Evolutionary conservation across 2,113 vertebrate species (phyloP).

Genomic region (Dissostichus mawsoni): DNA sequence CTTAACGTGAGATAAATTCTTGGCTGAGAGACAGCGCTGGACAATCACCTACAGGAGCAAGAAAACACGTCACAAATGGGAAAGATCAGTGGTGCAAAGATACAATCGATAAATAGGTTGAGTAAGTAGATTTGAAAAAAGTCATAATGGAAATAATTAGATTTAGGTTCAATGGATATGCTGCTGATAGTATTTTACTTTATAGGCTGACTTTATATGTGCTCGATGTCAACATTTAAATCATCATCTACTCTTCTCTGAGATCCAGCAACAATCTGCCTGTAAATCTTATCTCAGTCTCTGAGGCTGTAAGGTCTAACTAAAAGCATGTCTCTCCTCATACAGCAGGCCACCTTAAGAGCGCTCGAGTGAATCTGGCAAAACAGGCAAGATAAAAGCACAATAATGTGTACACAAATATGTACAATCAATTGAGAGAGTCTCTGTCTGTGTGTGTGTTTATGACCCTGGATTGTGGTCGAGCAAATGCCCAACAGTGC

Average conservation of each 20-base stretch:
- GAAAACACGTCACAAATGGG: not conserved
- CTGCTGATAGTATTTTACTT: not conserved
- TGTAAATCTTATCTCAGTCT: conserved; percentile 50
- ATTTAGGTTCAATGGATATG: not conserved
- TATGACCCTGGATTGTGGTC: conserved; percentile 9
- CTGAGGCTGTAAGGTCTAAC: conserved; percentile 4
- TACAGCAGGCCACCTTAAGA: not conserved
- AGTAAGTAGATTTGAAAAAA: not conserved
- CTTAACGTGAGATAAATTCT: conserved; percentile 97
- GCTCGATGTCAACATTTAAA: conserved; percentile 2
- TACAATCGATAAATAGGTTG: not conserved
- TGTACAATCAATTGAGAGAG: conserved; percentile 26
- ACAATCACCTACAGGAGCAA: conserved; percentile 91
- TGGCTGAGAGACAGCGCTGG: conserved; percentile 95
- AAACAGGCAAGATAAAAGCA: conserved; percentile 23
- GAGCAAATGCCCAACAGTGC: not conserved
- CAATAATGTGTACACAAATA: conserved; percentile 9
- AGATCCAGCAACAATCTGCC: not conserved
- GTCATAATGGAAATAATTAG: not conserved
- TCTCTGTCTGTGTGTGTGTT: conserved; percentile 8
- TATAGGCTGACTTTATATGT: not conserved
- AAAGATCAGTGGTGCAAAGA: not conserved
- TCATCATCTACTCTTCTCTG: not conserved
- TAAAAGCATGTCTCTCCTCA: conserved; percentile 39
- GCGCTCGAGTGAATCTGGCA: conserved; percentile 11